Base-by-base conservation (phyloP, 2,113 vertebrate genomes). In the Rana temporaria region DNA sequence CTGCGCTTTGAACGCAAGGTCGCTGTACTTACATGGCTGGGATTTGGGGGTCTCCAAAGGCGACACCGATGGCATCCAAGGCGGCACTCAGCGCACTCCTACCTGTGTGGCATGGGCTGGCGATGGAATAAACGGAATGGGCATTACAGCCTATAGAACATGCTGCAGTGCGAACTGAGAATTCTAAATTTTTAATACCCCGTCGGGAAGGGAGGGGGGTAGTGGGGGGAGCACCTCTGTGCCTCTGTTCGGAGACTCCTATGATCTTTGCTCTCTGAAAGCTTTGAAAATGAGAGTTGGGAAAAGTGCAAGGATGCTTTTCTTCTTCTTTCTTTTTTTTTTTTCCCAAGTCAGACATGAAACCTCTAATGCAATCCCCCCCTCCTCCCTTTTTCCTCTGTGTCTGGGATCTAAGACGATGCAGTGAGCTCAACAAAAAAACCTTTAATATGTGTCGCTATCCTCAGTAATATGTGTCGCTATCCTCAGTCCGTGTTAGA, bases 361-460 rank as follows among this genome's bases (percentile, higher is more conserved):
- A 84, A 74, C 80, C 74, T 71, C 81, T 81, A 81, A 88, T 32
- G 63, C 75, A 83, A n/a, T n/a, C 48, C 66, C 42, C 59, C 63
- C 80, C 42, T 85, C 86, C 86, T 87, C 34, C 34, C 34, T 38
- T 38, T 38, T 38, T 88, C 88, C 86, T 85, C 88, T 32, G 88
- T 75, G 90, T 88, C 89, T 89, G 89, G 42, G 86, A 91, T 91
- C 92, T 91, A 64, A 93, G 91, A 91, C 92, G 91, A 91, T 94
- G 91, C 86, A 88, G 42, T 11, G 42, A 48, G 86, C 87, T 87
- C 79, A 86, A n/a, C n/a, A n/a, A n/a, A 87, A 87, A 79, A 78
- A 66, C 57, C 75, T 73, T 67, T 91, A 88, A 91, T 89, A 73
- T 30, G 63, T 32, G 6, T 6, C 34, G 14, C 57, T 42, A 42